Conservation (phyloP, 2,888 invertebrate species). For the Metellina segmentata region DNA sequence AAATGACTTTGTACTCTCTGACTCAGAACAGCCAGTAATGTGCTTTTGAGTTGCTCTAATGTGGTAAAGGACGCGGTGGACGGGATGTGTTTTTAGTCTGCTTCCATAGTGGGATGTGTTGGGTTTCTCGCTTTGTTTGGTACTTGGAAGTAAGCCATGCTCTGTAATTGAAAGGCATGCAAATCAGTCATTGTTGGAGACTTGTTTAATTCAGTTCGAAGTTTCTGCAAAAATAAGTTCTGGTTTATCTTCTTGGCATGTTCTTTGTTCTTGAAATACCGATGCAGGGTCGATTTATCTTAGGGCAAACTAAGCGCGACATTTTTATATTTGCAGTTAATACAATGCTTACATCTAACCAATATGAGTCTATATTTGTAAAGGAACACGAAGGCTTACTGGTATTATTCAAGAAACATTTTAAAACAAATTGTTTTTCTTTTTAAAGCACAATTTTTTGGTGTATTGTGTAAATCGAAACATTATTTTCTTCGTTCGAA, state of each 20-base stretch:
- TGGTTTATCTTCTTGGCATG: neutral
- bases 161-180: neutral
- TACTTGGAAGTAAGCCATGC: neutral
- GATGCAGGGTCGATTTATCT: neutral
- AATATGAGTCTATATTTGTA: no score
- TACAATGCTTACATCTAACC: no score
- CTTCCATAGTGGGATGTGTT: neutral
- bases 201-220: neutral
- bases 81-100: no score
- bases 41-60: neutral
- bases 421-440: no score
- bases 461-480: no score
- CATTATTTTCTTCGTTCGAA: no score
- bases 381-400: no score
- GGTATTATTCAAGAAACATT: no score
- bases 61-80: neutral
- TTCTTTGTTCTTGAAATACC: neutral
- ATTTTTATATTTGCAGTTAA: no score
- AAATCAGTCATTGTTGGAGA: neutral
- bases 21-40: neutral
- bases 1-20: slow-evolving; percentile 1
- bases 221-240: neutral
- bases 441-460: no score
- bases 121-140: neutral
- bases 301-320: no score